phyloP scores from a whole-genome alignment of 2,888 invertebrate species.

The Aphrophora alni region DNA sequence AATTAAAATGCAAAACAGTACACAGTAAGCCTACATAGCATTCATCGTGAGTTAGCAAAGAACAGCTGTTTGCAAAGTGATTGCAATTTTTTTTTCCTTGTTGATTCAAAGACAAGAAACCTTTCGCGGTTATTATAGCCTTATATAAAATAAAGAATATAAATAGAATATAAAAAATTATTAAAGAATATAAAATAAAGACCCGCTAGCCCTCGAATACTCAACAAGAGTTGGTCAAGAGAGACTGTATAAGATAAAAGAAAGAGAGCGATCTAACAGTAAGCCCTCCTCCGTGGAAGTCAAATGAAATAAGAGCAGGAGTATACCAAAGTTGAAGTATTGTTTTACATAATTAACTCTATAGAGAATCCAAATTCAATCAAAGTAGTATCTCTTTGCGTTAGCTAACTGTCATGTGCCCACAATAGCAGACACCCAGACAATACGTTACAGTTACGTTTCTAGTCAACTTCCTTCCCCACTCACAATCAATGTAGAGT shows the following conservation, averaged over 20 bases:
- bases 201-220: too few species aligned
- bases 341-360: background rate
- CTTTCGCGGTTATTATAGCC: too few species aligned
- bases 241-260: too few species aligned
- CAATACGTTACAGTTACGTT: background rate
- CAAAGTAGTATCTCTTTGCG: background rate
- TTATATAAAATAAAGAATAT: too few species aligned
- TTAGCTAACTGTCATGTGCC: background rate
- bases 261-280: too few species aligned
- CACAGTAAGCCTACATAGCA: background rate
- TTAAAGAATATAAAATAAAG: too few species aligned
- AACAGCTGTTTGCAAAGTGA: background rate
- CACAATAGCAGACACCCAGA: background rate
- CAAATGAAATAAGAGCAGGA: conserved; percentile 15
- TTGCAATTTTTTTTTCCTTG: too few species aligned
- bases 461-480: too few species aligned
- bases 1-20: background rate
- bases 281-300: conserved; percentile 33
- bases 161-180: too few species aligned
- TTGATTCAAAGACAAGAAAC: too few species aligned
- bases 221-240: too few species aligned
- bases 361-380: background rate
- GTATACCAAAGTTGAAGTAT: background rate
- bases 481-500: too few species aligned
- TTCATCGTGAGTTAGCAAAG: background rate